Conservation (phyloP, 2,797 vertebrate species). For the Microctenopoma stevenorrisi region DNA sequence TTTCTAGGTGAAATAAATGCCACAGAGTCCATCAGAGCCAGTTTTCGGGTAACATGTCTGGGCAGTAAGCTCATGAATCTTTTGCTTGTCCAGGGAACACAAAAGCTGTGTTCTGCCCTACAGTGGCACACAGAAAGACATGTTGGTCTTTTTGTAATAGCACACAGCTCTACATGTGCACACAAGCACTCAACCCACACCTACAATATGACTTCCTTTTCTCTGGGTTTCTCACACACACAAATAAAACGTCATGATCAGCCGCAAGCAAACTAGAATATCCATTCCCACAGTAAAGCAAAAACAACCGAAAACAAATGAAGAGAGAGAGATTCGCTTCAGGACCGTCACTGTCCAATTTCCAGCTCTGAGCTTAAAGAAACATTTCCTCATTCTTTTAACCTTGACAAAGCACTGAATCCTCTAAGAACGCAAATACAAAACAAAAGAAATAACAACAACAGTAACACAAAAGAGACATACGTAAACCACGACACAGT, state of each 20-base stretch:
- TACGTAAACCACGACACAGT: neutral
- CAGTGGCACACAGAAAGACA: conserved; percentile 30
- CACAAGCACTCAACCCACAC: conserved; percentile 55
- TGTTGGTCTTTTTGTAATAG: conserved; percentile 9
- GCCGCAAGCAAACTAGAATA: conserved; percentile 27
- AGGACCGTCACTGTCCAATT: neutral
- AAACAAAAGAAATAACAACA: neutral
- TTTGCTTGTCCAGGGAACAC: conserved; percentile 29
- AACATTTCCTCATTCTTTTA: neutral
- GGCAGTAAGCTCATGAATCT: conserved; percentile 42
- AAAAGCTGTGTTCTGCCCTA: conserved; percentile 47
- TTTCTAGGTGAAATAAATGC: conserved; percentile 36
- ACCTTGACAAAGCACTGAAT: neutral
- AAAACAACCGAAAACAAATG: neutral
- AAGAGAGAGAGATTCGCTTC: neutral
- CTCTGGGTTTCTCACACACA: conserved; percentile 12
- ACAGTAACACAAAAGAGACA: neutral
- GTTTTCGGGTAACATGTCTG: conserved; percentile 49
- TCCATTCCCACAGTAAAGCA: conserved; percentile 27
- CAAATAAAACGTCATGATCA: conserved; percentile 26
- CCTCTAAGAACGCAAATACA: neutral
- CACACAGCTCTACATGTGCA: conserved; percentile 41
- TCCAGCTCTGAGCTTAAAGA: neutral
- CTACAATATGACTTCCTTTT: conserved; percentile 29
- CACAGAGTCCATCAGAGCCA: conserved; percentile 11